Evolutionary conservation across 1,140 invertebrate genomes (phyloP), one percentile per base, ranked within the genome.

Genomic region (Xylocopa sonorina): DNA sequence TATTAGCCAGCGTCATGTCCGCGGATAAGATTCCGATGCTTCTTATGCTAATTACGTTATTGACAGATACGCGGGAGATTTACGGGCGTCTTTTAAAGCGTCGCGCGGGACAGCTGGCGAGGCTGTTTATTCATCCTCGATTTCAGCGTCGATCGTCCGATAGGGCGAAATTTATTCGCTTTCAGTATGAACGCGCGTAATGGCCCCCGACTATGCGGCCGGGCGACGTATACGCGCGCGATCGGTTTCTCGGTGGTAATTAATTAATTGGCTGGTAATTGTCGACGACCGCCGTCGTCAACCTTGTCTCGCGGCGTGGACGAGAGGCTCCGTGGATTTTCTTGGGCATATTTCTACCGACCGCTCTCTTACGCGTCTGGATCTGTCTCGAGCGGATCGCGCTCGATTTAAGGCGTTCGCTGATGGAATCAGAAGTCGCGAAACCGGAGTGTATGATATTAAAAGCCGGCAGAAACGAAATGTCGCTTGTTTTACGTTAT

Each of bases 41-140:
- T 34, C 66, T 68, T 78, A 64, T 64, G 63, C 67, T 83, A 78
- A 83, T 83, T 60, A 55, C 29, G 16, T 82, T 76, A 83, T 83
- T 83, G 81, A 83, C 80, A 63, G 60, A 21, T 72, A 41, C 48
- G 16, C 57, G 38, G 58, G 24, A 51, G 51, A 76, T 51, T 63
- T 43, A 55, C 62, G 51, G 43, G 38, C 67, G 46, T 34, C 80
- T 68, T 58, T 77, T 77, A 68, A 58, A 29, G 62, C 72, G 41
- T 73, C 60, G 46, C 32, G 12, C 16, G 16, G 21, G 73, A 66
- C 63, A 74, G 46, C 58, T 51, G 72, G 14, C 34, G 34, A 66
- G 41, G 50, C 60, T 18, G 60, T 43, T 75, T 75, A 75, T 75
- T 75, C 66, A 64, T 75, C 38, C 72, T 66, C 50, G 60, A 66